Conservation (phyloP, 92 coral and sea anemone genomes). For the Metridium senile region DNA sequence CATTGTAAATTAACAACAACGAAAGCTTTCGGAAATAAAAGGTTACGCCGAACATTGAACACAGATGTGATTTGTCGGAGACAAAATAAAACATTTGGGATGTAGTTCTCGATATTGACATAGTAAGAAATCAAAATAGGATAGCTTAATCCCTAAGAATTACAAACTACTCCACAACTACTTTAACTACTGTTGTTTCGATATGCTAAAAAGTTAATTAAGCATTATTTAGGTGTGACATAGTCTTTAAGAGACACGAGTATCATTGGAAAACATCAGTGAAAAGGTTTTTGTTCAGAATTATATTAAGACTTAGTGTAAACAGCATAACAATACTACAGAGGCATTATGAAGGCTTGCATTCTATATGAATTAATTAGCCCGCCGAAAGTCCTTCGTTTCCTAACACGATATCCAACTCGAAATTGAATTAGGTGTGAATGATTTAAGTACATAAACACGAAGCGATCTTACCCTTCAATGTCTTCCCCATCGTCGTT, state of each 20-base stretch:
- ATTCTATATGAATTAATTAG: too few species aligned
- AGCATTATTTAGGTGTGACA: not conserved
- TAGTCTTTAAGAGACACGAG: not conserved
- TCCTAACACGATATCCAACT: too few species aligned
- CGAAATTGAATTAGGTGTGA: not conserved
- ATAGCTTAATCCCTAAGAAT: not conserved
- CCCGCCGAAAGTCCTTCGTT: too few species aligned
- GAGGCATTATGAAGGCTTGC: too few species aligned
- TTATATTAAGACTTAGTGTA: too few species aligned
- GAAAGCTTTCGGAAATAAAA: too few species aligned
- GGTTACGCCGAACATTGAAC: too few species aligned
- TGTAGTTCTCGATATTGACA: not conserved
- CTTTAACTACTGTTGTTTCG: not conserved
- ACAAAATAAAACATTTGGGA: not conserved
- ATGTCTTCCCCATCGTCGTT: constrained; percentile 81
- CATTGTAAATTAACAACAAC: too few species aligned
- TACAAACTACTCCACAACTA: not conserved
- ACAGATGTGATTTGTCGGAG: not conserved
- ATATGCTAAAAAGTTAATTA: not conserved
- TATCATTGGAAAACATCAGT: not conserved
- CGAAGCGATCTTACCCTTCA: constrained; percentile 3
- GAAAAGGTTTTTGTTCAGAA: too few species aligned
- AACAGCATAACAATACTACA: too few species aligned
- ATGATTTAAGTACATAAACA: not conserved
- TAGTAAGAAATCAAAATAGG: not conserved